Base-by-base conservation (phyloP, 2,113 vertebrate species). In the Laticauda colubrina region DNA sequence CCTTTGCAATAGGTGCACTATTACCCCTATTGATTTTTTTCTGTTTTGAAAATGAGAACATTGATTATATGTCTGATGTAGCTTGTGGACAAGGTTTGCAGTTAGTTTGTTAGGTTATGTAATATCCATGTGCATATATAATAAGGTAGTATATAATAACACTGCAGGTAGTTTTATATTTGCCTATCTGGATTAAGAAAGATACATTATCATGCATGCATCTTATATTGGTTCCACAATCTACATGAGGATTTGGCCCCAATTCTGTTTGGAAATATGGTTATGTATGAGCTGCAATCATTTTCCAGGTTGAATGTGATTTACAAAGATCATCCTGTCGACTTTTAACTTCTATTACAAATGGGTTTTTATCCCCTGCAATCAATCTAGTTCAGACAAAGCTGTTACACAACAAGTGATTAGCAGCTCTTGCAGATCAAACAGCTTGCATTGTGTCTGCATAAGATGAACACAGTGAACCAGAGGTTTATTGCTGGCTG, bases 331-430 rank as follows among this genome's bases (percentile, higher is more conserved):
- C 91, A 69, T 61, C 53, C 20, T 26, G 24, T n/a, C 55, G 2
- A 87, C 15, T n/a, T 85, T 29, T 64, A 39, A 24, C 26, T 48
- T 12, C 43, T 81, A 81, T 34, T 51, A 51, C 48, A 86, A 87
- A n/a, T 69, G 29, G 64, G 5, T 4, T 69, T 69, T 0, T 1
- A 0, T 4, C 4, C 4, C 3, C 48, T 15, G 24, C 24, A 87
- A 43, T 34, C 48, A 29, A 6, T 39, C 34, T 53, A 75, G 24
- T 43, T 89, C n/a, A 88, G 87, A 88, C 21, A 18, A 29, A 34
- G 55, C 24, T 29, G 29, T 29, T 12, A n/a, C 14, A 20, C 23
- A 87, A 7, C 69, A 81, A n/a, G 0, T 81, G 69, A 34, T 81
- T 53, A 75, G 15, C 53, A 89, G 34, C 34, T 53, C n/a, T 56